Conservation (phyloP, 2,797 vertebrate species). For the Chromis chromis region DNA sequence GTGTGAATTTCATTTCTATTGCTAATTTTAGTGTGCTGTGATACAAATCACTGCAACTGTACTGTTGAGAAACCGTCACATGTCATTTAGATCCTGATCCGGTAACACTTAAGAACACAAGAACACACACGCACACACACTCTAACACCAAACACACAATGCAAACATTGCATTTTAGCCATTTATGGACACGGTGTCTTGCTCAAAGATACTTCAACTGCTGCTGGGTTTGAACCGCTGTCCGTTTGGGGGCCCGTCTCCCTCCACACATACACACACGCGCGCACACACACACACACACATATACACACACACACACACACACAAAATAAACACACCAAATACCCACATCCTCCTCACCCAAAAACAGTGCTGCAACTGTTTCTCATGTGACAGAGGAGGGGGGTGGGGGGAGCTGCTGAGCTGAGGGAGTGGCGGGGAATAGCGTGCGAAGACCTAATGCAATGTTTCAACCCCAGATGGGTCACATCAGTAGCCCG, state of each 20-base stretch:
- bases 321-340: conserved; percentile 68
- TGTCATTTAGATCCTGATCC: conserved; percentile 18
- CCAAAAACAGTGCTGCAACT: conserved; percentile 76
- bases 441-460: conserved; percentile 85
- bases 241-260: conserved; percentile 46
- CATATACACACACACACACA: conserved; percentile 4
- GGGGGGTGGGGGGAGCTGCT: conserved; percentile 40
- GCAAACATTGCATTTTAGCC: neutral
- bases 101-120: neutral
- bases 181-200: conserved; percentile 17
- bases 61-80: neutral
- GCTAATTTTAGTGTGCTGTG: neutral
- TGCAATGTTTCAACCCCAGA: conserved; percentile 81
- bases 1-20: neutral
- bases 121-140: too few species aligned
- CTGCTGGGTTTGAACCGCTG: conserved; percentile 37
- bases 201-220: conserved; percentile 43
- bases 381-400: conserved; percentile 78
- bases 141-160: neutral
- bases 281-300: conserved; percentile 15
- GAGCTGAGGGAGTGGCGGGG: conserved; percentile 69
- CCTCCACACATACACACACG: conserved; percentile 38
- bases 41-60: conserved; percentile 15
- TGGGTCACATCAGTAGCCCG: conserved; percentile 83
- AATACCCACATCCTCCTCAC: conserved; percentile 76